These are phyloP conservation scores for Hyposmocoma kahamanoa DNA, from an alignment of 1,140 invertebrate genomes.

Conservation along the genomic window DNA sequence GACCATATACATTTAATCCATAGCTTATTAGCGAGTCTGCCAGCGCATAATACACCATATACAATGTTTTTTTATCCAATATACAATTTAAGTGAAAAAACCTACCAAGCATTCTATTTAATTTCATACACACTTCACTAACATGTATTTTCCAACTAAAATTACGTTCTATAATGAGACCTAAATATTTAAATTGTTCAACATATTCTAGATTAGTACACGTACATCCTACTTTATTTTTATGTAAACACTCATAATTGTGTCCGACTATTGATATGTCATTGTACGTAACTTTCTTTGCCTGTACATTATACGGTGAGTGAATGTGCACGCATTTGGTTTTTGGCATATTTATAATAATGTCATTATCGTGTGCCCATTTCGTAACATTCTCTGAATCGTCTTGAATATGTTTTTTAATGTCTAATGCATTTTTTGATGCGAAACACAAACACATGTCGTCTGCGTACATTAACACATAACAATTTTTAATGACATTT, in stretches of 20 bases:
- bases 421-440: background rate
- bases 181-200: background rate
- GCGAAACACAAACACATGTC: background rate
- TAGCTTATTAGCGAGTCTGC: constrained; percentile 19
- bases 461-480: background rate
- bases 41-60: constrained; percentile 17
- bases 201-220: background rate
- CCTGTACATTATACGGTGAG: background rate
- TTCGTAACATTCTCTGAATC: background rate
- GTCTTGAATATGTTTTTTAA: background rate
- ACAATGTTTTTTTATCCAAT: constrained; percentile 6
- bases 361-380: constrained; percentile 3
- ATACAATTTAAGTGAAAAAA: constrained; percentile 15
- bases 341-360: background rate
- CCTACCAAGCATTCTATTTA: constrained; percentile 16
- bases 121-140: constrained; percentile 10
- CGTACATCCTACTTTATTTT: background rate
- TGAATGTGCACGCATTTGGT: background rate
- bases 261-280: background rate
- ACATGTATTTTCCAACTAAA: background rate
- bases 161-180: background rate
- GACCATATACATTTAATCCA: constrained; percentile 16
- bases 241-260: background rate
- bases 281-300: background rate
- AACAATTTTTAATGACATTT: constrained; percentile 5